A percentile compares a stretch with the other conserved stretches of the same genome.
Evolutionary conservation across 2,888 invertebrate species (phyloP).

Genomic region (Pterostichus niger): DNA sequence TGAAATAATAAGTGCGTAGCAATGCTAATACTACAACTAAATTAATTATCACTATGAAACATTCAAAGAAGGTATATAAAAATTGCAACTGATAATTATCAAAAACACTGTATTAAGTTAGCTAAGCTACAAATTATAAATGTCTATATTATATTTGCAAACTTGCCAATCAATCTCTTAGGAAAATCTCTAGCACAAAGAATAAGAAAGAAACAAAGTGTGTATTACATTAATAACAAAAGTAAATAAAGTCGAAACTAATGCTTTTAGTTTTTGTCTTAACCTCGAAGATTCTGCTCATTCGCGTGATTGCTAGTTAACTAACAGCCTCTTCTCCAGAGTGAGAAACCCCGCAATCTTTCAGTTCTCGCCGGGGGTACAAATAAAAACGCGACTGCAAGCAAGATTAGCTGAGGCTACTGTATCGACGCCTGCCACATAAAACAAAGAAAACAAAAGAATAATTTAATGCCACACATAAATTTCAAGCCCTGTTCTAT

Average conservation of each 20-base stretch:
- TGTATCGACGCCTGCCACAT: conserved; percentile 56
- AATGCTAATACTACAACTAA: too few relatives aligned
- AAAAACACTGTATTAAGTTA: too few relatives aligned
- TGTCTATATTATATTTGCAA: too few relatives aligned
- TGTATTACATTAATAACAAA: conserved; percentile 24
- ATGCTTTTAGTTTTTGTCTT: conserved; percentile 28
- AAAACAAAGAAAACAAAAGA: conserved; percentile 56
- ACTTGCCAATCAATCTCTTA: too few relatives aligned
- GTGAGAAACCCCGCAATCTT: conserved; percentile 23
- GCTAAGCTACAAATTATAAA: too few relatives aligned
- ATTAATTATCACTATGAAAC: too few relatives aligned
- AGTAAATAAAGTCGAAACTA: conserved; percentile 28
- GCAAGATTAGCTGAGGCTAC: conserved; percentile 20
- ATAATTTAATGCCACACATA: conserved; percentile 58
- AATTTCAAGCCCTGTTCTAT: conserved; percentile 47
- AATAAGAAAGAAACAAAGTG: conserved; percentile 4
- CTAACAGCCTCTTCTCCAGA: conserved; percentile 1
- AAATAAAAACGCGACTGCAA: not conserved
- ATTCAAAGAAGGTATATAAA: too few relatives aligned
- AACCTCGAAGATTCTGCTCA: not conserved
- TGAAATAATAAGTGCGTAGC: too few relatives aligned
- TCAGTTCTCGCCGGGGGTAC: not conserved
- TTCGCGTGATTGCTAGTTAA: conserved; percentile 47
- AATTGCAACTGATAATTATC: too few relatives aligned
- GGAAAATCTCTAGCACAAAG: not conserved